Evolutionary conservation across 1,140 invertebrate genomes (phyloP).

Genomic region (Neodiprion pinetum): DNA sequence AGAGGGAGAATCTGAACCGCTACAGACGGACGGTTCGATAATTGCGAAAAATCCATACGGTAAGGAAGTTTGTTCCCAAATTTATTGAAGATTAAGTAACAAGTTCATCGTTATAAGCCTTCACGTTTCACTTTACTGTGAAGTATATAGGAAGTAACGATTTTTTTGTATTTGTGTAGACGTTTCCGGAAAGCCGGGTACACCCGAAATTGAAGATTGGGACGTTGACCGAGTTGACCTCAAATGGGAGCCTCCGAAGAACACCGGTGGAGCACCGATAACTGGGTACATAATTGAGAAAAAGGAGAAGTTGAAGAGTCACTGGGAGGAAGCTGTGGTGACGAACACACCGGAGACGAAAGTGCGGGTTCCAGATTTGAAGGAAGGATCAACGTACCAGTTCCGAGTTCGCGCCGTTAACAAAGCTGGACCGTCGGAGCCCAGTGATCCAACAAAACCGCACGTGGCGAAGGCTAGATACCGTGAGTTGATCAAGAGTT

Average conservation of each 20-base stretch:
- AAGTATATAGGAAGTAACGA: too few species aligned
- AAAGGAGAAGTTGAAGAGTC: slow-evolving; percentile 88
- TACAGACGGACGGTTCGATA: slow-evolving; percentile 85
- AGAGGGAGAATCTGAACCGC: slow-evolving; percentile 95
- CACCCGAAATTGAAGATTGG: slow-evolving; percentile 91
- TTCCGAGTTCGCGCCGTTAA: slow-evolving; percentile 93
- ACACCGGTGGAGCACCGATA: slow-evolving; percentile 93
- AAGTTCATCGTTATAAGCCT: too few species aligned
- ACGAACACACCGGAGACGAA: slow-evolving; percentile 81
- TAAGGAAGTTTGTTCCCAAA: slow-evolving; percentile 48
- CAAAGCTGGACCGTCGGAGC: slow-evolving; percentile 91
- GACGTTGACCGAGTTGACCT: slow-evolving; percentile 92
- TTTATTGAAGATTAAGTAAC: not conserved
- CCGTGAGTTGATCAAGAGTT: slow-evolving; percentile 68
- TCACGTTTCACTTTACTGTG: too few species aligned
- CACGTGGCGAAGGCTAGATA: slow-evolving; percentile 90
- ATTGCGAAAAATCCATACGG: slow-evolving; percentile 95
- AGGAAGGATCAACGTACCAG: slow-evolving; percentile 92
- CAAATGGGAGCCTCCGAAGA: slow-evolving; percentile 91
- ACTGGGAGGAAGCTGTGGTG: slow-evolving; percentile 89
- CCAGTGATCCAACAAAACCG: slow-evolving; percentile 86
- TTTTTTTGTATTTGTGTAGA: slow-evolving; percentile 60
- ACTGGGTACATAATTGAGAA: slow-evolving; percentile 96
- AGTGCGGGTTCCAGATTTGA: slow-evolving; percentile 83
- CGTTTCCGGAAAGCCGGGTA: slow-evolving; percentile 86